A percentile compares a stretch with the other conserved stretches of the same genome.
These are phyloP conservation scores for Tetheella fluctuosa DNA, from an alignment of 2,888 invertebrate species.

Conservation along the genomic window DNA sequence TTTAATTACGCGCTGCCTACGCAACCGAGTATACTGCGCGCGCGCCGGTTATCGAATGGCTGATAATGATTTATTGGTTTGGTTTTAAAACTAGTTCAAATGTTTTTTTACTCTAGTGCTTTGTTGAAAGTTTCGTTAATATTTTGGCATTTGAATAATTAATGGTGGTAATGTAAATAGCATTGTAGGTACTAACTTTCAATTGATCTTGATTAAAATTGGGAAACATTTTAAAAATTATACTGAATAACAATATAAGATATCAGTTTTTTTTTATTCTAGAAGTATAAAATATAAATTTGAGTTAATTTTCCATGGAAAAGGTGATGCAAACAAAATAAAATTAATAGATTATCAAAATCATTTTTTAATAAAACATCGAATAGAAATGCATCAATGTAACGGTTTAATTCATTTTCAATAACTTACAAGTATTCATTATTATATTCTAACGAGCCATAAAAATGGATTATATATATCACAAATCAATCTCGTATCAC, in stretches of 20 bases:
- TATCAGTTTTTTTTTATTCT: too few species aligned
- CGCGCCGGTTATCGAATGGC: conserved; percentile 43
- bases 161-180: not conserved
- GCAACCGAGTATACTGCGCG: conserved; percentile 22
- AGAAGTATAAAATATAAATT: too few species aligned
- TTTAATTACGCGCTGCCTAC: conserved; percentile 47
- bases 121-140: not conserved
- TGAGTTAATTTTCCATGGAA: too few species aligned
- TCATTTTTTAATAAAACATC: too few species aligned
- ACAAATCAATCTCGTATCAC: conserved; percentile 37
- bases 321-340: too few species aligned
- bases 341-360: too few species aligned
- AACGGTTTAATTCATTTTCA: too few species aligned
- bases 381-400: too few species aligned
- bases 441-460: not conserved
- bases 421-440: too few species aligned
- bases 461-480: conserved; percentile 22
- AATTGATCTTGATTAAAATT: not conserved
- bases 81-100: conserved; percentile 23
- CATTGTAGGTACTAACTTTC: not conserved
- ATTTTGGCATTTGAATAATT: not conserved
- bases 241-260: not conserved
- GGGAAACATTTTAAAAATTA: not conserved
- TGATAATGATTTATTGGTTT: conserved; percentile 45
- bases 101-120: conserved; percentile 6